A percentile compares a stretch with the other conserved stretches of the same genome.
Evolutionary conservation across 2,888 invertebrate genomes (phyloP).

Genomic region (Notodromas monacha): DNA sequence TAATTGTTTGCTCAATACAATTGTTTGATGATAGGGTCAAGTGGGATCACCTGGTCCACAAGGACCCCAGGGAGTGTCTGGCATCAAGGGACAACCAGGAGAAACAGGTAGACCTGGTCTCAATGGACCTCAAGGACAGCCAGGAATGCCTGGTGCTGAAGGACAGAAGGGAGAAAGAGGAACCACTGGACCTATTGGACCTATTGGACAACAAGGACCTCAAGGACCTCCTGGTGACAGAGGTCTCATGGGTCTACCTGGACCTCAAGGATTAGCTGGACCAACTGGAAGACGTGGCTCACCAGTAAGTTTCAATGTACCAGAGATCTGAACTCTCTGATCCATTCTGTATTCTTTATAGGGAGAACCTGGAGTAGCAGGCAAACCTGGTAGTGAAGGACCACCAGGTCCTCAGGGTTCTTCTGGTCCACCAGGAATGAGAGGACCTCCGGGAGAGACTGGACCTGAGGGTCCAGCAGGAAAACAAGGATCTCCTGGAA

Average conservation of each 20-base stretch:
- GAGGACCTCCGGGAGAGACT: constrained; percentile 25
- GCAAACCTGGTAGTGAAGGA: constrained; percentile 37
- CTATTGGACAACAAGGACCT: constrained; percentile 13
- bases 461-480: constrained; percentile 21
- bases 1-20: constrained; percentile 9
- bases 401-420: constrained; percentile 31
- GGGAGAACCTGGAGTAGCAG: constrained; percentile 36
- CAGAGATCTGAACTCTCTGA: too few species aligned
- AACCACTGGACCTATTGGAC: constrained; percentile 12
- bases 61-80: constrained; percentile 31
- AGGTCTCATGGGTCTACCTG: constrained; percentile 27
- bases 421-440: constrained; percentile 29
- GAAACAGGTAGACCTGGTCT: constrained; percentile 32
- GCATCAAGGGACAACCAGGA: constrained; percentile 33
- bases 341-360: constrained; percentile 13
- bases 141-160: constrained; percentile 34
- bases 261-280: constrained; percentile 29
- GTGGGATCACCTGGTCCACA: constrained; percentile 31
- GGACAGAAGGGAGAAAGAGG: constrained; percentile 27
- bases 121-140: constrained; percentile 29
- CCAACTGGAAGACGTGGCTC: constrained; percentile 28
- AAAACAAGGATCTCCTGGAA: constrained; percentile 33
- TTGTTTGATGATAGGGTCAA: too few species aligned
- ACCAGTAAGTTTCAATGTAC: constrained; percentile 23
- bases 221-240: constrained; percentile 16